phyloP scores from a whole-genome alignment of 2,888 invertebrate species.

The Malachius bipustulatus region DNA sequence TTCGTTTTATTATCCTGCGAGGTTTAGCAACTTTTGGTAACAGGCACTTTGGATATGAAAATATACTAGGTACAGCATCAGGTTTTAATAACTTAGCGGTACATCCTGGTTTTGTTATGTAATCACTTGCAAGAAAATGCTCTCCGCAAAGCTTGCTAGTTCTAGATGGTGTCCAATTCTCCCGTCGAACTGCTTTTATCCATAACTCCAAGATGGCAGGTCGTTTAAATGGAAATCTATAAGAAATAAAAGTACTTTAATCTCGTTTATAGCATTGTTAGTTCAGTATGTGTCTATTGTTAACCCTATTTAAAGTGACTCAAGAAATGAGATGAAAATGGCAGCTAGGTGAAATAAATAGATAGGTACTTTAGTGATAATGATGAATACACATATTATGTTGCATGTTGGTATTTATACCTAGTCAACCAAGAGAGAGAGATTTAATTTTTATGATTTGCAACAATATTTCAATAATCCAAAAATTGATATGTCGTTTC shows the following conservation, averaged over 20 bases:
- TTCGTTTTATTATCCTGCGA: not conserved
- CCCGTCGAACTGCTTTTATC: conserved; percentile 5
- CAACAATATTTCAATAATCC: too few species aligned
- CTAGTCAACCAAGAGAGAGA: too few species aligned
- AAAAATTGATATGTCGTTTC: too few species aligned
- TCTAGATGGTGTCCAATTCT: conserved; percentile 6
- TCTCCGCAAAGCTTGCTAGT: conserved; percentile 5
- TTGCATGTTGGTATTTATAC: too few species aligned
- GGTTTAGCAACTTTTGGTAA: conserved; percentile 2
- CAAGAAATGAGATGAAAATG: too few species aligned
- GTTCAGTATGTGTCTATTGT: too few species aligned
- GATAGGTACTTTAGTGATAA: too few species aligned
- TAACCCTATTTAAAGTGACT: too few species aligned
- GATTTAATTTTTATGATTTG: too few species aligned
- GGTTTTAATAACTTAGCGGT: conserved; percentile 5
- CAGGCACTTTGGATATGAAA: conserved; percentile 1
- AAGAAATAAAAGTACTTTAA: not conserved
- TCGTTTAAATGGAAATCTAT: conserved; percentile 1
- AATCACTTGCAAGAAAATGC: conserved; percentile 5
- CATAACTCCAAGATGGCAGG: conserved; percentile 4
- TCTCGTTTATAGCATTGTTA: not conserved
- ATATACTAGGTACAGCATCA: conserved; percentile 1
- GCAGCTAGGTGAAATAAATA: too few species aligned
- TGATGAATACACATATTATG: too few species aligned
- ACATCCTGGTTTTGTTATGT: conserved; percentile 4